Percentiles rank a stretch among this genome's conserved stretches.
These are phyloP conservation scores for Megalops cyprinoides DNA, from an alignment of 2,797 vertebrate species.

Conservation along the genomic window DNA sequence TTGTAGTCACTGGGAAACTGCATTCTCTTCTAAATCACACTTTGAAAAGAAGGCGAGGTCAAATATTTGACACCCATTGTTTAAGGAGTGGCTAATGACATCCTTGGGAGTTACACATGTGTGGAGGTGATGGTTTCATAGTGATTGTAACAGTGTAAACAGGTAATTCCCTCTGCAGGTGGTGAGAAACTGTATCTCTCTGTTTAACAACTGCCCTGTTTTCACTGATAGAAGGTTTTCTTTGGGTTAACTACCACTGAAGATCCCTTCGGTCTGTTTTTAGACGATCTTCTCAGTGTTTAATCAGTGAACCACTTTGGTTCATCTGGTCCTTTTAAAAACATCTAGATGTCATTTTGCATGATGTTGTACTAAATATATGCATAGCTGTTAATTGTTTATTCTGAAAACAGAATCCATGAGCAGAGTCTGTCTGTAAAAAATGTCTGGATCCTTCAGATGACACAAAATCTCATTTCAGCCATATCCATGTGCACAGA, in stretches of 20 bases:
- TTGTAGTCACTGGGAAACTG: neutral
- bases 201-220: neutral
- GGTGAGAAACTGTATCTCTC: neutral
- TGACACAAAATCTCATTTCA: no score
- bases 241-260: neutral
- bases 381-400: no score
- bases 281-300: neutral
- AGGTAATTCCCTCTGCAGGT: neutral
- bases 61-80: neutral
- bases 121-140: neutral
- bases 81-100: neutral
- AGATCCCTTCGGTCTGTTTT: neutral
- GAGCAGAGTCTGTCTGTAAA: no score
- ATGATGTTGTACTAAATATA: no score
- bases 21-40: neutral
- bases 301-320: neutral
- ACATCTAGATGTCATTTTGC: no score
- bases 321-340: neutral
- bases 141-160: neutral
- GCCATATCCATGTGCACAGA: no score
- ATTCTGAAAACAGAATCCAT: no score
- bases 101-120: no score
- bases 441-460: neutral
- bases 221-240: neutral
- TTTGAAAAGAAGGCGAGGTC: neutral